Evolutionary conservation across 2,797 vertebrate genomes (phyloP).

Genomic region (Sebastes steindachneri): DNA sequence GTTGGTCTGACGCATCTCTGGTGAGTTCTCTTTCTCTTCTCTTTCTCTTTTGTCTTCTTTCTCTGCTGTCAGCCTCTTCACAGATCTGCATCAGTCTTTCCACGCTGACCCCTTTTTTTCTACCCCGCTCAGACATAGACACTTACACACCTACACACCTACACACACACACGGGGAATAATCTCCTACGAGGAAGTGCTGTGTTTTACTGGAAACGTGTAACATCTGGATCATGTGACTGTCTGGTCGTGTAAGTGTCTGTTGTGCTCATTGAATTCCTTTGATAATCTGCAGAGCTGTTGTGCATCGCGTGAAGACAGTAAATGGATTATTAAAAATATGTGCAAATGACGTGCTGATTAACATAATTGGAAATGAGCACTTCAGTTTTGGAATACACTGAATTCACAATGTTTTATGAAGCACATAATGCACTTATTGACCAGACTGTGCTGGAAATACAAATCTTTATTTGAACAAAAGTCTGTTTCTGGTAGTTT

Average conservation of each 20-base stretch:
- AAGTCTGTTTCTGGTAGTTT: background rate
- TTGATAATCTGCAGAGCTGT: background rate
- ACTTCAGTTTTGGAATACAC: background rate
- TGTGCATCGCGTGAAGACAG: background rate
- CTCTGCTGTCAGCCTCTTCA: background rate
- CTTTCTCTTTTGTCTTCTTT: background rate
- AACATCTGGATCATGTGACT: constrained; percentile 54
- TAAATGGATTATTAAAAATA: background rate
- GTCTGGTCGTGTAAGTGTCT: constrained; percentile 24
- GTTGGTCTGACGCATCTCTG: constrained; percentile 8
- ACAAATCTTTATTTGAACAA: background rate
- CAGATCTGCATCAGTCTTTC: constrained; percentile 60
- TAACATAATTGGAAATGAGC: background rate
- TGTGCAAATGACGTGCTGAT: background rate
- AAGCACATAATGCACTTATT: background rate
- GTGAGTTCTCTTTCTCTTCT: background rate
- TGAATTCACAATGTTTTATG: background rate
- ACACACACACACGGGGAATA: background rate
- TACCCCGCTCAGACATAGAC: constrained; percentile 28
- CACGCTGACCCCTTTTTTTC: constrained; percentile 42
- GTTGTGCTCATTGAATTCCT: constrained; percentile 9
- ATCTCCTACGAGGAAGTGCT: constrained; percentile 4
- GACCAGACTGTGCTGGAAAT: background rate
- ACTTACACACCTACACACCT: background rate
- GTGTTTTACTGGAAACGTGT: constrained; percentile 42